Evolutionary conservation across 2,797 vertebrate species (phyloP).

Genomic region (Danio aesculapii): DNA sequence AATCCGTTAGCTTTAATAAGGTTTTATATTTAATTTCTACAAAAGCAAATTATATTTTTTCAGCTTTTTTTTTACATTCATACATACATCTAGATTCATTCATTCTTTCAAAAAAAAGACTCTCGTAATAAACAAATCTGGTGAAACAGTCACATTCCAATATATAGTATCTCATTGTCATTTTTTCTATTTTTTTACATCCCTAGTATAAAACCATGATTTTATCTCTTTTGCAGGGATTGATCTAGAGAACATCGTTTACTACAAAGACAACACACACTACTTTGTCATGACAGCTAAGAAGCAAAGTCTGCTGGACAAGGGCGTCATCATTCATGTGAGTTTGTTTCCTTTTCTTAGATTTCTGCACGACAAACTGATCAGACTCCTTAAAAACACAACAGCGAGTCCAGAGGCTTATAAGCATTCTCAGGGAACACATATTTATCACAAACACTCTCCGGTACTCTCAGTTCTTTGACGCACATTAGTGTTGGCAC

Average conservation of each 20-base stretch:
- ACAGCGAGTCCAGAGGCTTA: slow-evolving; percentile 15
- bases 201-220: not conserved
- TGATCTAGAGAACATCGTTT: slow-evolving; percentile 99
- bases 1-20: too few species aligned
- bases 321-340: slow-evolving; percentile 94
- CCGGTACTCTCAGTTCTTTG: slow-evolving; percentile 20
- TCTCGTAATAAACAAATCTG: too few species aligned
- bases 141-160: too few species aligned
- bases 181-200: too few species aligned
- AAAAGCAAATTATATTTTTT: too few species aligned
- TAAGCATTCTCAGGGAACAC: slow-evolving; percentile 51
- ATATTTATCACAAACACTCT: slow-evolving; percentile 43
- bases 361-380: slow-evolving; percentile 17
- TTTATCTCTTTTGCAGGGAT: slow-evolving; percentile 80
- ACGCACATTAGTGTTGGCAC: slow-evolving; percentile 24
- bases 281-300: slow-evolving; percentile 99
- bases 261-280: slow-evolving; percentile 97
- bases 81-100: too few species aligned
- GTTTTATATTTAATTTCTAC: too few species aligned
- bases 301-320: slow-evolving; percentile 97
- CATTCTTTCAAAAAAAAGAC: too few species aligned
- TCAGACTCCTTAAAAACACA: slow-evolving; percentile 39
- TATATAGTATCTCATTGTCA: too few species aligned
- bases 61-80: too few species aligned
- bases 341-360: slow-evolving; percentile 58